Evolutionary conservation across 2,113 vertebrate species (phyloP), one percentile per base, ranked within the genome.

Genomic region (Carassius auratus): DNA sequence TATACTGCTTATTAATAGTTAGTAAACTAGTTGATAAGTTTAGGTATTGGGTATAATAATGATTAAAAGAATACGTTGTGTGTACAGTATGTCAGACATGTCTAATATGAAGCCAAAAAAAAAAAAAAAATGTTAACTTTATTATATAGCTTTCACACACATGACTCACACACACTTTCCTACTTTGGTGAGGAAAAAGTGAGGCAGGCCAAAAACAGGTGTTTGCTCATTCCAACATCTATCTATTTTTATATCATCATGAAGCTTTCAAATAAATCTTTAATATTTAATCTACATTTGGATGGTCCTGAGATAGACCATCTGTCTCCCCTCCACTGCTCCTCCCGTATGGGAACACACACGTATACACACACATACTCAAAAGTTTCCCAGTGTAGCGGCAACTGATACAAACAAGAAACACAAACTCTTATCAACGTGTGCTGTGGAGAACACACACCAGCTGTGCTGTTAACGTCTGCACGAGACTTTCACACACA

Each of bases 231-330:
- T 76, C 86, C 80, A 33, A 36, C 68, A 64, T 57, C 71, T 85
- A 77, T 90, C 89, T 90, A 91, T 92, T 92, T 92, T 89, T 87
- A 91, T 81, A 92, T 88, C 84, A 76, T 92, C 90, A 93, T 93
- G 91, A 92, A 92, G 93, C 91, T 92, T 93, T 90, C 86, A 93
- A 86, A 86, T 84, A 84, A 89, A 78, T 87, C 75, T 78, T 88
- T 91, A 92, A 94, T 92, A 89, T 93, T 94, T 93, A 88, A 94
- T 94, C 86, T 59, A 76, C 30, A 73, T 89, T 42, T 87, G 88
- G 30, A 85, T 87, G 26, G 87, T 83, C 80, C 84, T 89, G 84
- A 92, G 90, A 83, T 66, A 73, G 84, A 88, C 92, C 92, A 94
- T 93, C 92, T 94, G 94, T 89, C 89, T 93, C 81, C 81, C 91